Conservation (phyloP, 2,797 vertebrate genomes). For the Cheirogaleus major region DNA sequence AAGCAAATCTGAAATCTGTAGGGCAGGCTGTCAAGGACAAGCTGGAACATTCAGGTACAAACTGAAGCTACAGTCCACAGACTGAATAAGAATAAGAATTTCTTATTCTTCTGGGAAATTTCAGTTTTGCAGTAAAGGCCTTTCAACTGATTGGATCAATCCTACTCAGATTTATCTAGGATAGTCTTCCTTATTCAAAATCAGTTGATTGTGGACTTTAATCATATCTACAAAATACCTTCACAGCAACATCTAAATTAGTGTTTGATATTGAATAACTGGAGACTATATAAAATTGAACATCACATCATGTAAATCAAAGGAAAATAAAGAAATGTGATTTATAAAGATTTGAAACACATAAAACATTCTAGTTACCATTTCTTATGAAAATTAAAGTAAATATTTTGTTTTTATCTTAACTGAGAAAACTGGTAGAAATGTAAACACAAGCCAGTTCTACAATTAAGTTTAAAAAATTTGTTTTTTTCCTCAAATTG, state of each 20-base stretch:
- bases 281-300: neutral
- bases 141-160: neutral
- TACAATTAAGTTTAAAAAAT: neutral
- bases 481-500: neutral
- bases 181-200: neutral
- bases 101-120: neutral
- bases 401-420: constrained; percentile 25
- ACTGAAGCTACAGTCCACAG: neutral
- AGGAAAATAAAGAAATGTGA: neutral
- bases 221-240: neutral
- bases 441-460: neutral
- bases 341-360: neutral
- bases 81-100: neutral
- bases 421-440: neutral
- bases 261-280: neutral
- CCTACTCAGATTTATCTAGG: neutral
- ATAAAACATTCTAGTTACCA: neutral
- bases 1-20: neutral
- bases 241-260: neutral
- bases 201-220: neutral
- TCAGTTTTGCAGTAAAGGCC: neutral
- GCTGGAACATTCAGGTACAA: neutral
- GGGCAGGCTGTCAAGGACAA: rapidly evolving
- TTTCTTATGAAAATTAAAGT: constrained; percentile 16
- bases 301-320: neutral